Evolutionary conservation across 2,888 invertebrate species (phyloP).

Genomic region (Eumacrocentrus americanus): DNA sequence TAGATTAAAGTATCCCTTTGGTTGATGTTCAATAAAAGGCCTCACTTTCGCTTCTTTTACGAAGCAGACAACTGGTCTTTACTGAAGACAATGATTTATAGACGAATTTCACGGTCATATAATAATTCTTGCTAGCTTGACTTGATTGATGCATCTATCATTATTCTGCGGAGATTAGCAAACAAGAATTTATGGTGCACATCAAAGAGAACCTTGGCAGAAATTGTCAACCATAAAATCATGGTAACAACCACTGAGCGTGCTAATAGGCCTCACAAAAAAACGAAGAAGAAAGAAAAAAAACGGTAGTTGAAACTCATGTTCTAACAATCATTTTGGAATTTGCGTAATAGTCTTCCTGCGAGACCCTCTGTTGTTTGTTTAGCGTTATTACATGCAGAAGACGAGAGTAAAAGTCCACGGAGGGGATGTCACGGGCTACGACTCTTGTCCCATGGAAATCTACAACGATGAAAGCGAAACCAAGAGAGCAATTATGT

Average conservation of each 20-base stretch:
- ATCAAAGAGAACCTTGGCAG: not conserved
- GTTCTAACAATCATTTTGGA: slow-evolving; percentile 21
- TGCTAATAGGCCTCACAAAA: slow-evolving; percentile 15
- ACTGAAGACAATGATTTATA: not conserved
- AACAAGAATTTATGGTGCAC: not conserved
- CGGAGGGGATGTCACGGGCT: slow-evolving; percentile 48
- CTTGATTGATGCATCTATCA: not conserved
- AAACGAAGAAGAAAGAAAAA: not conserved
- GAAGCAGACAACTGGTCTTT: too few species aligned
- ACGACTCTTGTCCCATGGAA: slow-evolving; percentile 49
- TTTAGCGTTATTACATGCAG: slow-evolving; percentile 14
- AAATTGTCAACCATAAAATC: not conserved
- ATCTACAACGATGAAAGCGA: slow-evolving; percentile 59
- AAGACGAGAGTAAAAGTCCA: slow-evolving; percentile 39
- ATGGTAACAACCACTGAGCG: slow-evolving; percentile 13
- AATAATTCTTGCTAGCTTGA: not conserved
- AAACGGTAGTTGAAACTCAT: slow-evolving; percentile 15
- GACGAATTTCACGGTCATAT: not conserved
- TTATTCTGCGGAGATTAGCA: not conserved
- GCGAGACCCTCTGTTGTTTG: not conserved
- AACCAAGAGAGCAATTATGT: slow-evolving; percentile 57
- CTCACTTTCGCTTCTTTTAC: not conserved
- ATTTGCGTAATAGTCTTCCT: slow-evolving; percentile 21
- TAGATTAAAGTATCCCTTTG: not conserved
- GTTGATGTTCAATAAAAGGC: not conserved